Base-by-base conservation (phyloP, 1,140 invertebrate genomes). In the Aricia agestis region DNA sequence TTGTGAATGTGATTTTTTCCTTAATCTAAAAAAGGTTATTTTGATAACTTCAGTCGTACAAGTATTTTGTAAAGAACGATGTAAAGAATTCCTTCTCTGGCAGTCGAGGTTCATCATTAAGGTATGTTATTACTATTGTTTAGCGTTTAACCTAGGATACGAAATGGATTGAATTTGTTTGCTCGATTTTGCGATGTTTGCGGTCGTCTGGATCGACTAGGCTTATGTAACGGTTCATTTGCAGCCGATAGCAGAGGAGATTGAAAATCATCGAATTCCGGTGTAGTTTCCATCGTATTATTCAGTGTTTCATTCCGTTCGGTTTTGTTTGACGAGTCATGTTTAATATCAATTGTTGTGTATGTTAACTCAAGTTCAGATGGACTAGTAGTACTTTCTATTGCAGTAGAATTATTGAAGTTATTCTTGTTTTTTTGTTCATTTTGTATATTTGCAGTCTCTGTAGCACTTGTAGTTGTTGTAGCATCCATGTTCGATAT, bases 121-220 rank as follows among this genome's bases (percentile, higher is more conserved):
- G 70, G 25, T 25, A 25, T 25, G 25, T 25, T n/a, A n/a, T n/a
- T n/a, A 36, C 9, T 75, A 65, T 73, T 41, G 17, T 66, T 67
- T 68, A 52, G 68, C 71, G 31, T 68, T 76, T 90, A 91, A 81
- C 89, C 89, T 86, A 91, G 82, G 71, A 91, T 91, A 65, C 89
- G 87, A 74, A 91, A 89, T 68, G 87, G 89, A 75, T 89, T 91
- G 67, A 91, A 91, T 78, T 89, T 90, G 75, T 84, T 88, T 67
- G 67, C 71, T 74, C 80, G 78, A 72, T 81, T 86, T 41, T 71
- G 78, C 68, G 72, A 74, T 70, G 74, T 70, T 72, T 84, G 83
- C 41, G 85, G 86, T 73, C 88, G 82, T 45, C 89, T 80, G 10
- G 83, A 84, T 32, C 89, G 77, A 36, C 72, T 83, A n/a, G 89